Percentiles rank a stretch among this genome's conserved stretches.
Conservation (phyloP, 2,113 vertebrate species). For the Amphiprion percula region DNA sequence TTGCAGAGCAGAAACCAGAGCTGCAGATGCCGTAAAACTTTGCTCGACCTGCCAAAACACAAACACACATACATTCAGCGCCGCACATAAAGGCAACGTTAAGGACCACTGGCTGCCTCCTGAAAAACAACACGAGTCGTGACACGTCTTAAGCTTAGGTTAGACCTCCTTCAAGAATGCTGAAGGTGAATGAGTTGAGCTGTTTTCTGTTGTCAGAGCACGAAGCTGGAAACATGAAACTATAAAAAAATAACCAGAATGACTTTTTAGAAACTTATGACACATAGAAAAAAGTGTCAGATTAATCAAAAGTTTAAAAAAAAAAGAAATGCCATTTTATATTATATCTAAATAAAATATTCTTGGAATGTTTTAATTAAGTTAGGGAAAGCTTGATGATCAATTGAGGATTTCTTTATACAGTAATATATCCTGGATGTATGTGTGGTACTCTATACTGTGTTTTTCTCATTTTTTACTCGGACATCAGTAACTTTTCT, state of each 20-base stretch:
- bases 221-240: not conserved
- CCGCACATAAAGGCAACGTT: conserved; percentile 56
- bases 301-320: not conserved
- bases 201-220: conserved; percentile 11
- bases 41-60: conserved; percentile 81
- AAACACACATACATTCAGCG: conserved; percentile 38
- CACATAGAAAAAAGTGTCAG: not conserved
- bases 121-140: conserved; percentile 70
- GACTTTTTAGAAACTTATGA: conserved; percentile 2
- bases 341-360: not conserved
- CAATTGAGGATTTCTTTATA: not conserved
- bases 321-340: not conserved
- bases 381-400: too few relatives aligned
- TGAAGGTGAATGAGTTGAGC: conserved; percentile 58
- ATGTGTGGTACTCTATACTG: not conserved
- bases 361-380: too few relatives aligned
- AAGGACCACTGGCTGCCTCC: conserved; percentile 69
- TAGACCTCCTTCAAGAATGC: conserved; percentile 75
- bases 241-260: conserved; percentile 7
- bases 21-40: conserved; percentile 82
- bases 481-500: conserved; percentile 7
- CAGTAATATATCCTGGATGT: not conserved
- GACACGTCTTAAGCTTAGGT: conserved; percentile 65
- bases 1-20: conserved; percentile 89
- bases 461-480: conserved; percentile 12